Conservation (phyloP, 2,888 invertebrate species). For the Adelognathus sp. region DNA sequence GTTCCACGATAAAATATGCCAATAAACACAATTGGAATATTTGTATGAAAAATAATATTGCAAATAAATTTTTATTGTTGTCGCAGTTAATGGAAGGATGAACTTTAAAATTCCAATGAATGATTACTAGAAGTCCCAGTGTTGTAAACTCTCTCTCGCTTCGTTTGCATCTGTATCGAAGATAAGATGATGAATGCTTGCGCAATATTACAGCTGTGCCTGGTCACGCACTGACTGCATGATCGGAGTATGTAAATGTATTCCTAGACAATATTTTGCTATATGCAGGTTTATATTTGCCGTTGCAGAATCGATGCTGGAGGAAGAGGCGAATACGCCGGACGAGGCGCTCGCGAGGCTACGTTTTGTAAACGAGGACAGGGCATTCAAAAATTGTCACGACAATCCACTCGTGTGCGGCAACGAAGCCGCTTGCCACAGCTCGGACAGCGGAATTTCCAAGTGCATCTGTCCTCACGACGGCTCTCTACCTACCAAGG, state of each 20-base stretch:
- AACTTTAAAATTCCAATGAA: too few species aligned
- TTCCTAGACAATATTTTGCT: neutral
- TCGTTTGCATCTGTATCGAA: neutral
- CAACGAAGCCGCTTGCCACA: conserved; percentile 85
- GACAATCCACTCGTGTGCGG: conserved; percentile 83
- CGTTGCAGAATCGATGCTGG: conserved; percentile 66
- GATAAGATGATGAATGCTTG: conserved; percentile 11
- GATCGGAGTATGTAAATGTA: neutral
- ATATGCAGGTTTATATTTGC: conserved; percentile 25
- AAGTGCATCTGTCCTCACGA: conserved; percentile 87
- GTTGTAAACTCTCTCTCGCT: neutral
- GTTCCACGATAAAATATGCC: too few species aligned
- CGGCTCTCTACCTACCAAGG: conserved; percentile 84
- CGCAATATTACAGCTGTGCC: neutral
- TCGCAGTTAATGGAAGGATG: too few species aligned
- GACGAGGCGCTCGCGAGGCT: conserved; percentile 61
- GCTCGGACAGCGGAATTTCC: conserved; percentile 82
- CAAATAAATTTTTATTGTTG: too few species aligned
- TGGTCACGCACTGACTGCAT: neutral
- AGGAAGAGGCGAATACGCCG: conserved; percentile 54
- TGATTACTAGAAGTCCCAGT: neutral
- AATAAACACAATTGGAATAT: too few species aligned
- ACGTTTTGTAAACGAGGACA: conserved; percentile 54
- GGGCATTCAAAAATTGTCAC: conserved; percentile 70
- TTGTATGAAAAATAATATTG: too few species aligned